phyloP scores from a whole-genome alignment of 1,140 invertebrate genomes.

The Drosophila asahinai region DNA sequence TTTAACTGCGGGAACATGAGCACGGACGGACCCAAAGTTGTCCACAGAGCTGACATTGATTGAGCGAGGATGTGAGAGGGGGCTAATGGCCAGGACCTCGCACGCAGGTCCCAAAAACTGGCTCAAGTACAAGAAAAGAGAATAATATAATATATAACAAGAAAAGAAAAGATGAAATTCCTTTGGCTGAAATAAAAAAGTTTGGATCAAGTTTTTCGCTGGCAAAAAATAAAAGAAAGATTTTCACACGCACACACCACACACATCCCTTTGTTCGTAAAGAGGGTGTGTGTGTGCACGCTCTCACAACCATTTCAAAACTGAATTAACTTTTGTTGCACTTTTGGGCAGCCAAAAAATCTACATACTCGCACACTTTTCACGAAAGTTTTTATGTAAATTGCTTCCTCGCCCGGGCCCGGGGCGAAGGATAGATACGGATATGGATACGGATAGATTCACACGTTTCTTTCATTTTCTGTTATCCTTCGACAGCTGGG shows the following conservation, averaged over 20 bases:
- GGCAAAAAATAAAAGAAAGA: slow-evolving; percentile 45
- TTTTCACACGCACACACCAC: slow-evolving; percentile 44
- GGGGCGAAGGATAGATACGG: slow-evolving; percentile 1
- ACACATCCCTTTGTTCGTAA: neutral
- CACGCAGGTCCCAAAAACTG: slow-evolving; percentile 29
- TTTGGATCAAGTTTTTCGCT: slow-evolving; percentile 64
- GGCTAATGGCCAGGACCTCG: slow-evolving; percentile 21
- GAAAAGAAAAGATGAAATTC: slow-evolving; percentile 13
- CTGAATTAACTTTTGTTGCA: slow-evolving; percentile 80
- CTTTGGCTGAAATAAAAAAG: slow-evolving; percentile 24
- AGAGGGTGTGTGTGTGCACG: slow-evolving; percentile 17
- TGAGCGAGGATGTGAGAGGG: slow-evolving; percentile 64
- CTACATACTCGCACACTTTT: slow-evolving; percentile 38
- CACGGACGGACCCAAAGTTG: slow-evolving; percentile 31
- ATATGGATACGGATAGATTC: slow-evolving; percentile 18
- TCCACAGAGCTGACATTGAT: slow-evolving; percentile 69
- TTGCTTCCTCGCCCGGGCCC: slow-evolving; percentile 17
- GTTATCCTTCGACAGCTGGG: slow-evolving; percentile 17
- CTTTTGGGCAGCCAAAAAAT: slow-evolving; percentile 44
- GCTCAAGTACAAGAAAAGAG: neutral
- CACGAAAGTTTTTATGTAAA: slow-evolving; percentile 60
- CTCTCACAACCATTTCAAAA: slow-evolving; percentile 73
- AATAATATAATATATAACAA: neutral
- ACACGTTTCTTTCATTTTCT: slow-evolving; percentile 6
- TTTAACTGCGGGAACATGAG: slow-evolving; percentile 57